Evolutionary conservation across 2,797 vertebrate genomes (phyloP).

Genomic region (Anisognathus igniventris): DNA sequence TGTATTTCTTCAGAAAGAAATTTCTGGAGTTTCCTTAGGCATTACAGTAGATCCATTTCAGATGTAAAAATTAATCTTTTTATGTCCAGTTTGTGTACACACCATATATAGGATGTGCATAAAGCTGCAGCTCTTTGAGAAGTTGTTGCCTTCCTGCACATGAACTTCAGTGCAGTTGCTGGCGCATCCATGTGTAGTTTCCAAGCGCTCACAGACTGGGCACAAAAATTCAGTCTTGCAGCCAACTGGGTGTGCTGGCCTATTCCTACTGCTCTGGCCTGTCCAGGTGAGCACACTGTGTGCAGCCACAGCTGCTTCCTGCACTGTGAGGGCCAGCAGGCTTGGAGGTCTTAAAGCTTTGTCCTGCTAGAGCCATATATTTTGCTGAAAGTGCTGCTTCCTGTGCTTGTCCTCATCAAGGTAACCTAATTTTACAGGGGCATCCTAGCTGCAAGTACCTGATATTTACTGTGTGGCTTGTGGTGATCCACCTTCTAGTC

Average conservation of each 20-base stretch:
- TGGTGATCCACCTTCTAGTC: neutral
- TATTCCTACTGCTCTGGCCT: neutral
- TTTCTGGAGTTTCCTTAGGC: neutral
- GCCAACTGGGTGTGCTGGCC: fast-evolving
- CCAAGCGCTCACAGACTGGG: neutral
- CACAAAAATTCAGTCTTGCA: neutral
- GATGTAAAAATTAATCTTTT: neutral
- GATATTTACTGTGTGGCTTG: neutral
- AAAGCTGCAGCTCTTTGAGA: neutral
- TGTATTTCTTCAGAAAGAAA: neutral
- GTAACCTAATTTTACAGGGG: neutral
- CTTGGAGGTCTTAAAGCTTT: neutral
- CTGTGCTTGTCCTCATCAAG: neutral
- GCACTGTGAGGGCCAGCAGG: neutral
- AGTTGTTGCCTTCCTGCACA: neutral
- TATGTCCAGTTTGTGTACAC: neutral
- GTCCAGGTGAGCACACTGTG: neutral
- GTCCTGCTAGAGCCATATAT: neutral
- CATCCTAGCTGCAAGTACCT: neutral
- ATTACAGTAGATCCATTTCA: neutral
- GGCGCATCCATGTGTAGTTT: neutral
- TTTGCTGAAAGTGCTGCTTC: neutral
- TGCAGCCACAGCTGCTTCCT: neutral
- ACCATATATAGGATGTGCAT: neutral
- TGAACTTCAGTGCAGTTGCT: neutral